A percentile compares a stretch with the other conserved stretches of the same genome.
These are phyloP conservation scores for Coregonus ussuriensis DNA, from an alignment of 2,797 vertebrate species.

Conservation along the genomic window DNA sequence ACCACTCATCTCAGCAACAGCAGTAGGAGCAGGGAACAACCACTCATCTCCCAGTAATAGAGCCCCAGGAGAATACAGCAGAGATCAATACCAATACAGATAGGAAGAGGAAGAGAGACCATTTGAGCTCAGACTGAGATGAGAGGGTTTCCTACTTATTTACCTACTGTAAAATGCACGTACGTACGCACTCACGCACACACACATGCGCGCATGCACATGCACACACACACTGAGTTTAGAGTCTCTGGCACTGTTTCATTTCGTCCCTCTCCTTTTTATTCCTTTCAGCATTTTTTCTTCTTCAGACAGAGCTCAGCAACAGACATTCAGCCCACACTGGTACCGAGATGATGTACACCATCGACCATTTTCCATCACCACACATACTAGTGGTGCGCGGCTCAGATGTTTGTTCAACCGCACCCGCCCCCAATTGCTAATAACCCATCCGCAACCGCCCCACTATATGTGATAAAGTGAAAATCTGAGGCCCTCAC, in stretches of 20 bases:
- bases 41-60: slow-evolving; percentile 46
- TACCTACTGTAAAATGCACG: slow-evolving; percentile 7
- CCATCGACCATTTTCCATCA: not conserved
- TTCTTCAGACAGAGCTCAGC: not conserved
- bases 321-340: not conserved
- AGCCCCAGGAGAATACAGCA: slow-evolving; percentile 36
- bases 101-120: slow-evolving; percentile 5
- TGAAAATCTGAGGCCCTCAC: too few relatives aligned
- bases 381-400: not conserved
- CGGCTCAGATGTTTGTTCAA: too few relatives aligned
- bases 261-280: not conserved
- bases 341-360: not conserved
- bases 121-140: slow-evolving; percentile 11
- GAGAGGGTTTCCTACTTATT: slow-evolving; percentile 27
- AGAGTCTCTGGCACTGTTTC: not conserved
- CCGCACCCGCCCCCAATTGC: too few relatives aligned
- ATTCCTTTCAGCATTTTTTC: not conserved
- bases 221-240: not conserved
- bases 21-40: slow-evolving; percentile 1
- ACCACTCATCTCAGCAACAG: not conserved
- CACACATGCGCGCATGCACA: too few relatives aligned
- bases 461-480: too few relatives aligned
- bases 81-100: slow-evolving; percentile 32
- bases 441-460: too few relatives aligned
- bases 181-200: not conserved